phyloP scores from a whole-genome alignment of 2,888 invertebrate species.

The Lycocerus yunnanus region DNA sequence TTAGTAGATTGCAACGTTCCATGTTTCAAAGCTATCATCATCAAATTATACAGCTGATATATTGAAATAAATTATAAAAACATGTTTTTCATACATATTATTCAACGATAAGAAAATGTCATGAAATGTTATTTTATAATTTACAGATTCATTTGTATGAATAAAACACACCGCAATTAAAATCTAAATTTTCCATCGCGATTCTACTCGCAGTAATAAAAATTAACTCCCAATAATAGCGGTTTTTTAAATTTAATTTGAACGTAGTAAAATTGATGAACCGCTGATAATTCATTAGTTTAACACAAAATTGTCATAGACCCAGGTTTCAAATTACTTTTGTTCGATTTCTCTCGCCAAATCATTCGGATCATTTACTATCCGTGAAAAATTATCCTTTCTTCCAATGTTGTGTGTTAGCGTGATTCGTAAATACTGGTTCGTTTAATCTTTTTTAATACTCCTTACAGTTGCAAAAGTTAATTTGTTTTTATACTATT shows the following conservation, averaged over 20 bases:
- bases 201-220: not conserved
- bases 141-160: not conserved
- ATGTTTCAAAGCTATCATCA: not conserved
- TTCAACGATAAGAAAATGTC: not conserved
- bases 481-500: not conserved
- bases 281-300: constrained; percentile 35
- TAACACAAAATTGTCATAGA: constrained; percentile 34
- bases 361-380: constrained; percentile 46
- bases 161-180: not conserved
- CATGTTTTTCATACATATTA: not conserved
- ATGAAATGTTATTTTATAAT: not conserved
- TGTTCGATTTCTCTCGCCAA: constrained; percentile 39
- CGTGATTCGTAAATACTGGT: constrained; percentile 43
- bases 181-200: not conserved
- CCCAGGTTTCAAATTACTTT: constrained; percentile 34
- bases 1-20: not conserved
- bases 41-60: not conserved
- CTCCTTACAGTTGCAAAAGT: not conserved
- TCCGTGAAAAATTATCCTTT: constrained; percentile 43
- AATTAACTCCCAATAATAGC: not conserved
- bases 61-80: not conserved
- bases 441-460: constrained; percentile 33
- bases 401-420: constrained; percentile 33
- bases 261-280: constrained; percentile 15
- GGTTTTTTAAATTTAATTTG: not conserved